phyloP scores from a whole-genome alignment of 2,797 vertebrate genomes.

The Percopsis omiscomaycus region DNA sequence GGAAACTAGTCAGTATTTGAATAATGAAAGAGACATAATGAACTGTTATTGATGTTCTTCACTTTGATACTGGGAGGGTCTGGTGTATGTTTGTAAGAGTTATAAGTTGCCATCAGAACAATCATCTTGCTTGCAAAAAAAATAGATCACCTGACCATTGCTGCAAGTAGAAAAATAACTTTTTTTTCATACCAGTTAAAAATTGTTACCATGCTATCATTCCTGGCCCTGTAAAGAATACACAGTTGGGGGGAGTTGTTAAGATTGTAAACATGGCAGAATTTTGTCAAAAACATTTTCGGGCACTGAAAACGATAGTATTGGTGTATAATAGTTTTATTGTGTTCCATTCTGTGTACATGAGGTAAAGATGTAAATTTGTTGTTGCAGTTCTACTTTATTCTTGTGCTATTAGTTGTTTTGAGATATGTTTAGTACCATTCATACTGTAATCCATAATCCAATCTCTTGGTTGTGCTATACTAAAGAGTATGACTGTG shows the following conservation, averaged over 20 bases:
- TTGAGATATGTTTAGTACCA: constrained; percentile 42
- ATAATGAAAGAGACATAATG: neutral
- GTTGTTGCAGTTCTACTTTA: constrained; percentile 48
- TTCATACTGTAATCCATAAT: constrained; percentile 32
- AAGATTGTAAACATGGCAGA: constrained; percentile 13
- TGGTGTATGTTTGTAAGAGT: neutral
- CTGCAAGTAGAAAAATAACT: constrained; percentile 10
- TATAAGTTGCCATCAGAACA: neutral
- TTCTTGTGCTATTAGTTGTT: constrained; percentile 54
- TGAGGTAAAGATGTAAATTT: constrained; percentile 48
- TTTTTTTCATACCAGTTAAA: neutral
- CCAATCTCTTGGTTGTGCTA: constrained; percentile 18
- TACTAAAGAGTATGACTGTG: constrained; percentile 17
- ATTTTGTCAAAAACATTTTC: constrained; percentile 23
- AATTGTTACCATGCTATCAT: constrained; percentile 15
- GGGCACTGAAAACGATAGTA: constrained; percentile 38
- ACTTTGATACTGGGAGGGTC: neutral
- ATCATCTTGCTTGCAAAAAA: neutral
- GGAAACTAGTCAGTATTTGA: neutral
- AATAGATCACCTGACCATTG: neutral
- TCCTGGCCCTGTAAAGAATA: constrained; percentile 12
- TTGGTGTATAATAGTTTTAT: constrained; percentile 58
- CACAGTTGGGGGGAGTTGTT: constrained; percentile 4
- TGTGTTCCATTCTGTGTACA: constrained; percentile 51
- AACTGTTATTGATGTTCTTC: neutral